Evolutionary conservation across 2,113 vertebrate genomes (phyloP).

Genomic region (Mohoua ochrocephala): DNA sequence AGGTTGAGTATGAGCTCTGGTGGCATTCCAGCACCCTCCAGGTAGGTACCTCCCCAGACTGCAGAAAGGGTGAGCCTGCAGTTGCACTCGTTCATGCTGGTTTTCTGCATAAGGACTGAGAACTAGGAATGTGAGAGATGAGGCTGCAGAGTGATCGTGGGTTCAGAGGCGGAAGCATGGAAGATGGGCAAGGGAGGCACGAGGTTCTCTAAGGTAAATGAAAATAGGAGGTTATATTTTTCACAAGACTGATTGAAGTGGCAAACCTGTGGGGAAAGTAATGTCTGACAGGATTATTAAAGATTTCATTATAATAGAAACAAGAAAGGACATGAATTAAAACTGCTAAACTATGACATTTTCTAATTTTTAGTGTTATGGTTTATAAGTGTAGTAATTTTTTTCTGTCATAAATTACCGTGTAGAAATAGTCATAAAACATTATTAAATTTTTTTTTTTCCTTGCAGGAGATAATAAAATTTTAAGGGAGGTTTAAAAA

Average conservation of each 20-base stretch:
- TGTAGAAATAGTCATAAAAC: background rate
- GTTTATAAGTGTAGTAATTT: background rate
- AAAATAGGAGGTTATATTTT: background rate
- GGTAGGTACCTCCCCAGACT: background rate
- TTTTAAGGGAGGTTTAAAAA: accelerated
- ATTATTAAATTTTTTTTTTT: background rate
- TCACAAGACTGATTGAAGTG: background rate
- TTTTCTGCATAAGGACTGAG: background rate
- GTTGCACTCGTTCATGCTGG: background rate
- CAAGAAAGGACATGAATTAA: background rate
- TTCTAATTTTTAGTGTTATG: background rate
- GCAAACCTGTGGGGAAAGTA: background rate
- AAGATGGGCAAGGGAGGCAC: background rate
- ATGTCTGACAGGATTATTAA: background rate
- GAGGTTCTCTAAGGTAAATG: background rate
- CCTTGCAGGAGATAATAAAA: background rate
- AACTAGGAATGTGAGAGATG: background rate
- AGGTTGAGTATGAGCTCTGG: background rate
- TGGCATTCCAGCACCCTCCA: background rate
- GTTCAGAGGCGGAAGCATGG: background rate
- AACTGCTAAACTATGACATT: background rate
- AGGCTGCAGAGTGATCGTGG: background rate
- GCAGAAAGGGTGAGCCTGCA: background rate
- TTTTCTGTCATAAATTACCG: background rate
- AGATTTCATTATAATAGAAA: background rate